These are phyloP conservation scores for Drosophila biarmipes DNA, from an alignment of 1,140 invertebrate species.

Conservation along the genomic window DNA sequence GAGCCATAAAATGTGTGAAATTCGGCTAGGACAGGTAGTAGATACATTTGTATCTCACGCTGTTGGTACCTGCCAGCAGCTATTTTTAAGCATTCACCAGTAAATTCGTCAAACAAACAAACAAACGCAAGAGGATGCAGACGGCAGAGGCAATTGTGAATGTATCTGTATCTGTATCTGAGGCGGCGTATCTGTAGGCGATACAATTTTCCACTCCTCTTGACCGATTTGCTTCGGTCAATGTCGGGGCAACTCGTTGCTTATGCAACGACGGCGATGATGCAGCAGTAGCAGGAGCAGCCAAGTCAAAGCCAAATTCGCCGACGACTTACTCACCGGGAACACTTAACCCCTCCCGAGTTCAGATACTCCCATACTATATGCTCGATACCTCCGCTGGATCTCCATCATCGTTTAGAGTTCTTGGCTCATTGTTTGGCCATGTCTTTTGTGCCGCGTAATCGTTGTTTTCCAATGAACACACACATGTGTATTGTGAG, in stretches of 20 bases:
- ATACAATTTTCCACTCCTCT: conserved; percentile 70
- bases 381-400: conserved; percentile 15
- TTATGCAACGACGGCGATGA: conserved; percentile 70
- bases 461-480: conserved; percentile 81
- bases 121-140: conserved; percentile 56
- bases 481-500: conserved; percentile 54
- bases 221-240: conserved; percentile 64
- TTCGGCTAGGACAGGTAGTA: conserved; percentile 67
- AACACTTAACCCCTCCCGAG: conserved; percentile 26
- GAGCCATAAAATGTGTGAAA: conserved; percentile 67
- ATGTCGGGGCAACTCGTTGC: conserved; percentile 31
- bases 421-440: conserved; percentile 67
- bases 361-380: conserved; percentile 14
- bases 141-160: conserved; percentile 48
- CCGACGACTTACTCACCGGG: conserved; percentile 59
- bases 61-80: conserved; percentile 63
- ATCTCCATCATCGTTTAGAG: conserved; percentile 34
- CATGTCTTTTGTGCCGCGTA: conserved; percentile 80
- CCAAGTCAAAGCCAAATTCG: conserved; percentile 56
- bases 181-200: conserved; percentile 17
- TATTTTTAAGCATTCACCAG: conserved; percentile 76
- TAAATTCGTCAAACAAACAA: conserved; percentile 75
- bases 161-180: conserved; percentile 6
- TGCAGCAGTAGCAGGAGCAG: conserved; percentile 24
- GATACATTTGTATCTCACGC: conserved; percentile 75